Evolutionary conservation across 2,797 vertebrate species (phyloP).

Genomic region (Coccyzus lansbergi): DNA sequence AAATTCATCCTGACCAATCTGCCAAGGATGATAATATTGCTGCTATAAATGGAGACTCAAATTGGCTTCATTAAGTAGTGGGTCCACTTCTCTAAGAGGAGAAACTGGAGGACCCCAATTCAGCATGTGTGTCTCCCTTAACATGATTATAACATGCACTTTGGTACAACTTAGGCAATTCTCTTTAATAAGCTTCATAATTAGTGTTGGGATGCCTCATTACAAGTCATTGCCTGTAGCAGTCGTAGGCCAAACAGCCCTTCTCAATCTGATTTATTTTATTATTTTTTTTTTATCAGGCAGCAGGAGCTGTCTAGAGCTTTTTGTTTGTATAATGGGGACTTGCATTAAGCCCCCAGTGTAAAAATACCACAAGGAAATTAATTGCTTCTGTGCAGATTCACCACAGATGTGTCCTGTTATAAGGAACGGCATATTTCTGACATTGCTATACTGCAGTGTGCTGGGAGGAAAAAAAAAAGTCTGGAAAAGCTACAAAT

Average conservation of each 20-base stretch:
- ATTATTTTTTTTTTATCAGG: constrained; percentile 67
- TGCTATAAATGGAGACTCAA: neutral
- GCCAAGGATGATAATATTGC: constrained; percentile 25
- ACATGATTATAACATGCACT: constrained; percentile 45
- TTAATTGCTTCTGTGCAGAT: constrained; percentile 81
- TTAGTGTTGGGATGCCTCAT: constrained; percentile 77
- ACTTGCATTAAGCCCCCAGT: constrained; percentile 69
- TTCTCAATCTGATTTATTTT: constrained; percentile 72
- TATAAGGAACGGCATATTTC: constrained; percentile 59
- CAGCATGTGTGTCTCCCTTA: constrained; percentile 13
- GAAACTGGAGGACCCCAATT: neutral
- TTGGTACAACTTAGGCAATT: constrained; percentile 68
- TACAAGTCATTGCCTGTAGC: constrained; percentile 79
- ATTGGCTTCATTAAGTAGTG: neutral
- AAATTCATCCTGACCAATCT: constrained; percentile 69
- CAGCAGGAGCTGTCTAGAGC: constrained; percentile 74
- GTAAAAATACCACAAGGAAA: constrained; percentile 82
- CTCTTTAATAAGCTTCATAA: constrained; percentile 79
- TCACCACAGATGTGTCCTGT: constrained; percentile 75
- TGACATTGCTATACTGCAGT: constrained; percentile 65
- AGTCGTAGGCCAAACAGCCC: constrained; percentile 72
- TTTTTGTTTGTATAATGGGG: constrained; percentile 79
- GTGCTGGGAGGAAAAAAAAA: constrained; percentile 17
- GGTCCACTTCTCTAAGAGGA: neutral
- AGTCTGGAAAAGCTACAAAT: constrained; percentile 62